Evolutionary conservation across 2,113 vertebrate species (phyloP).

Genomic region (Serilophus lunatus): DNA sequence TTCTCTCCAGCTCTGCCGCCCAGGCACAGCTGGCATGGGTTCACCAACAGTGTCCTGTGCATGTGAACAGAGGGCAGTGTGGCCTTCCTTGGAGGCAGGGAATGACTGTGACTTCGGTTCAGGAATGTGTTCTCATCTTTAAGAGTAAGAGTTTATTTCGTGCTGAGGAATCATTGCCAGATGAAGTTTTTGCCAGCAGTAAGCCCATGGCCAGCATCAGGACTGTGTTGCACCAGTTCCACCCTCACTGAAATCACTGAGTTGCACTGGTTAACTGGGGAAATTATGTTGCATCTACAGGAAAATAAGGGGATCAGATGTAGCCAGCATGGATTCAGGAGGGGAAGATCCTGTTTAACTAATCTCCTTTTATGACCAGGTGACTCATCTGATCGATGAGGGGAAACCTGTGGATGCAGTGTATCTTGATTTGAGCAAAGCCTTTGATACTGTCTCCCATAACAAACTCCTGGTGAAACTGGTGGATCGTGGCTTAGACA

Average conservation of each 20-base stretch:
- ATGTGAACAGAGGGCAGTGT: neutral
- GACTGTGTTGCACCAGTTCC: neutral
- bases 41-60: neutral
- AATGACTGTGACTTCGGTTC: neutral
- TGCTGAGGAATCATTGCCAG: neutral
- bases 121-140: neutral
- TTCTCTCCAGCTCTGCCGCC: neutral
- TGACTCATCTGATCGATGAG: too few species aligned
- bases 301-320: too few species aligned
- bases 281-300: too few species aligned
- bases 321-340: too few species aligned
- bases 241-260: neutral
- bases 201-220: neutral
- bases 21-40: rapidly evolving
- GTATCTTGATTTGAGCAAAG: too few species aligned
- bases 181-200: neutral
- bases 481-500: too few species aligned
- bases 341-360: too few species aligned
- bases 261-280: neutral
- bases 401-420: too few species aligned
- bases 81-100: neutral
- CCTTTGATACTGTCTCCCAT: too few species aligned
- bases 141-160: neutral
- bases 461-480: too few species aligned
- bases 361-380: too few species aligned